Base-by-base conservation (phyloP, 2,888 invertebrate genomes). In the Morinoia aosen region DNA sequence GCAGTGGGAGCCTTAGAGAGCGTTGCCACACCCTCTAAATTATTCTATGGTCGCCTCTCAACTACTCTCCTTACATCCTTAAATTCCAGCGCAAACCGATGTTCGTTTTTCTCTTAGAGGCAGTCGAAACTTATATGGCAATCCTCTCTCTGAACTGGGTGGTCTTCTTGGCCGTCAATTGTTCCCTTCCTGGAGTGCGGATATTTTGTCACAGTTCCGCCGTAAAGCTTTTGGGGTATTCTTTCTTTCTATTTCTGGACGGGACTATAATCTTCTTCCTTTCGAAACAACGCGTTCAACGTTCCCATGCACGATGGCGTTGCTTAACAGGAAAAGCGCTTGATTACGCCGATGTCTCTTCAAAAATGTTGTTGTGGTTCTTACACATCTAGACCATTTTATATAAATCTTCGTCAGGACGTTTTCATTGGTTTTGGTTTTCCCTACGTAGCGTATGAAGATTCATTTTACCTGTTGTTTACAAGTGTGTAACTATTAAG, bases 161-260 rank as follows among this genome's bases (percentile, higher is more conserved):
- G 76, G 76, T 76, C 76, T 76, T 76, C 76, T 33, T 76, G 76
- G 76, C 76, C 76, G 76, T 76, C 76, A 33, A 76, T 76, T 76
- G 76, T 76, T 76, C 76, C 76, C 76, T 76, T 33, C 76, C 76
- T 19, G 33, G 76, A 16, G 25, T 76, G 25, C 76, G 76, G 76
- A 33, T 76, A 76, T 76, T 76, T 76, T 76, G 76, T 33, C 76
- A 76, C 76, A 76, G 76, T 76, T 76, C 76, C 76, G 76, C 76
- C 76, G 33, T 76, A 76, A 76, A 76, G 76, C 76, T 33, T 8
- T 76, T 33, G 8, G 76, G 25, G 76, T 76, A 76, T 76, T 76
- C 76, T 76, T 76, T 33, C 76, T 76, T 76, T 76, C 61, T 33
- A 76, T 76, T 19, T 8, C 76, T 33, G 25, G 76, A 76, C 19